Conservation (phyloP, 2,888 invertebrate species). For the Drosophila diplacantha region DNA sequence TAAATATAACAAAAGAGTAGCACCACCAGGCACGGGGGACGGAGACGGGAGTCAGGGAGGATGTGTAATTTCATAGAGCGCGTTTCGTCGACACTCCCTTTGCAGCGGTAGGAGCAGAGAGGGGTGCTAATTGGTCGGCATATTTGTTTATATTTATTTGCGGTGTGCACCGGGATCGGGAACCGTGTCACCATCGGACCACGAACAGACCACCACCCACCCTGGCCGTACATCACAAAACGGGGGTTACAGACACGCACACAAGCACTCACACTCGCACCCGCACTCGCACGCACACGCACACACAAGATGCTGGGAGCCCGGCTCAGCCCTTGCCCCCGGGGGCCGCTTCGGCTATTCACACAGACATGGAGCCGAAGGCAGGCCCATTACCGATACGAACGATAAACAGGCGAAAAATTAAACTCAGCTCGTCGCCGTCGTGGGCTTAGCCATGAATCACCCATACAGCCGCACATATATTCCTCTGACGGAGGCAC, state of each 20-base stretch:
- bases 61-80: neutral
- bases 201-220: slow-evolving; percentile 12
- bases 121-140: slow-evolving; percentile 6
- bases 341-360: slow-evolving; percentile 12
- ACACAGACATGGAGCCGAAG: slow-evolving; percentile 11
- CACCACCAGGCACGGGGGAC: neutral
- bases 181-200: slow-evolving; percentile 4
- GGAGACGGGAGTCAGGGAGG: neutral
- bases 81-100: neutral
- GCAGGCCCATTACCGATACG: slow-evolving; percentile 1
- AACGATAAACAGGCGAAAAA: slow-evolving; percentile 14
- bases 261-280: neutral
- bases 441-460: slow-evolving; percentile 11
- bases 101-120: too few species aligned
- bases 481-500: slow-evolving; percentile 6
- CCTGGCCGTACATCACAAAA: neutral
- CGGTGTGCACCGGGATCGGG: slow-evolving; percentile 1
- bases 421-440: slow-evolving; percentile 2
- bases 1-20: slow-evolving; percentile 10
- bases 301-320: slow-evolving; percentile 13
- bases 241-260: slow-evolving; percentile 2
- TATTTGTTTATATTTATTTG: slow-evolving; percentile 16
- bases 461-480: slow-evolving; percentile 6
- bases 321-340: slow-evolving; percentile 9
- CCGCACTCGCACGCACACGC: neutral